A percentile compares a stretch with the other conserved stretches of the same genome.
phyloP scores from a whole-genome alignment of 2,888 invertebrate genomes.

The Tinea semifulvella region DNA sequence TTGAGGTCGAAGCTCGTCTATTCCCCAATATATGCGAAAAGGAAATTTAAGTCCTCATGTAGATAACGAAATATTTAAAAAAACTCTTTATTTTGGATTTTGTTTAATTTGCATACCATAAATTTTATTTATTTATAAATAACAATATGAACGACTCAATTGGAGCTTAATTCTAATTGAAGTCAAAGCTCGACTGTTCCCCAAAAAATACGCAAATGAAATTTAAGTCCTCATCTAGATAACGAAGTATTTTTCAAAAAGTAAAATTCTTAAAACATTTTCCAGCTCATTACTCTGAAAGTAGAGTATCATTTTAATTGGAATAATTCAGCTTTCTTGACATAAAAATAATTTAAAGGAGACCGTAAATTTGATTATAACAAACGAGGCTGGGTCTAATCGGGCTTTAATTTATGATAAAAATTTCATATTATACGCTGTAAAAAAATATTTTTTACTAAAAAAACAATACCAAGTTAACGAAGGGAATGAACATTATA shows the following conservation, averaged over 20 bases:
- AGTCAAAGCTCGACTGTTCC: too few species aligned
- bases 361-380: slow-evolving; percentile 44
- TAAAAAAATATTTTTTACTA: not conserved
- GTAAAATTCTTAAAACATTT: slow-evolving; percentile 2
- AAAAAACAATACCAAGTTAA: slow-evolving; percentile 4
- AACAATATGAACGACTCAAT: too few species aligned
- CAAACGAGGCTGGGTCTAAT: slow-evolving; percentile 37
- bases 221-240: not conserved
- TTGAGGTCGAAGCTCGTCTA: too few species aligned
- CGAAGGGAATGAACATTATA: not conserved
- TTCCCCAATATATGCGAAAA: too few species aligned
- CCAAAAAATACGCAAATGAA: too few species aligned
- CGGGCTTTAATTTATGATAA: slow-evolving; percentile 20
- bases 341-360: slow-evolving; percentile 18
- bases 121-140: too few species aligned
- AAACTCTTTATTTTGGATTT: too few species aligned
- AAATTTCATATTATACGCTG: slow-evolving; percentile 7
- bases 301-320: slow-evolving; percentile 13
- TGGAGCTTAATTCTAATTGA: too few species aligned
- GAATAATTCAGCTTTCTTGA: slow-evolving; percentile 12
- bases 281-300: slow-evolving; percentile 11
- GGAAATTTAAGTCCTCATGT: too few species aligned
- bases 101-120: too few species aligned
- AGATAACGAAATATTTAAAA: too few species aligned
- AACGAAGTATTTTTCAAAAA: slow-evolving; percentile 2